phyloP scores from a whole-genome alignment of 2,888 invertebrate species.

The Seira ritae region DNA sequence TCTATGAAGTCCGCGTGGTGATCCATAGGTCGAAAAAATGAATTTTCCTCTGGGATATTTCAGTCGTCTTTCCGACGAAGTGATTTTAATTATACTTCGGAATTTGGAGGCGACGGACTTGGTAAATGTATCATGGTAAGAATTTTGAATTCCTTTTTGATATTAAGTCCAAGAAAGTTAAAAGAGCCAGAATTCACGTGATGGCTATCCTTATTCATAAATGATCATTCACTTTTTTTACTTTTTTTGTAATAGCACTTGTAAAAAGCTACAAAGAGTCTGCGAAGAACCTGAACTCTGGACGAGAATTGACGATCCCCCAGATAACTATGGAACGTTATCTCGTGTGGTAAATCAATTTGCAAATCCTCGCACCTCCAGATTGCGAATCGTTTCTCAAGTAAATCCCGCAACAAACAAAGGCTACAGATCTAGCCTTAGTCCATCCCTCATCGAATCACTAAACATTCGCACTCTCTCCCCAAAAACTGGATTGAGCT shows the following conservation, averaged over 20 bases:
- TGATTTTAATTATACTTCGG: constrained; percentile 71
- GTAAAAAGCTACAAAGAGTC: constrained; percentile 61
- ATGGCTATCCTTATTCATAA: too few species aligned
- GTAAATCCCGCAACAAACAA: constrained; percentile 59
- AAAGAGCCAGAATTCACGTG: too few species aligned
- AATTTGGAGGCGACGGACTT: constrained; percentile 62
- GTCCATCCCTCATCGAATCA: constrained; percentile 60
- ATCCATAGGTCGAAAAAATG: too few species aligned
- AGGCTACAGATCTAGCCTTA: constrained; percentile 66
- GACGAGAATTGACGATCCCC: constrained; percentile 63
- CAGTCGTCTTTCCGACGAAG: constrained; percentile 69
- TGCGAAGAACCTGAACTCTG: constrained; percentile 69
- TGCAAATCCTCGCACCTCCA: constrained; percentile 55
- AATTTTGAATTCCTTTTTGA: too few species aligned
- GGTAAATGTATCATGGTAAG: constrained; percentile 64
- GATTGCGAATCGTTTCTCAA: constrained; percentile 56
- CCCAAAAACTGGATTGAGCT: constrained; percentile 37
- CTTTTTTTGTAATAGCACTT: constrained; percentile 63
- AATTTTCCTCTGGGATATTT: constrained; percentile 50
- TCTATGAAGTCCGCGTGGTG: too few species aligned
- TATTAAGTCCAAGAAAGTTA: too few species aligned
- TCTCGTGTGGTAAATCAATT: constrained; percentile 50
- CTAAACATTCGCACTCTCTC: constrained; percentile 41
- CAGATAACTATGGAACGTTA: constrained; percentile 65
- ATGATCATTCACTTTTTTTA: neutral